Percentiles rank a stretch among this genome's conserved stretches.
phyloP scores from a whole-genome alignment of 2,113 vertebrate species.

The Siniperca chuatsi region DNA sequence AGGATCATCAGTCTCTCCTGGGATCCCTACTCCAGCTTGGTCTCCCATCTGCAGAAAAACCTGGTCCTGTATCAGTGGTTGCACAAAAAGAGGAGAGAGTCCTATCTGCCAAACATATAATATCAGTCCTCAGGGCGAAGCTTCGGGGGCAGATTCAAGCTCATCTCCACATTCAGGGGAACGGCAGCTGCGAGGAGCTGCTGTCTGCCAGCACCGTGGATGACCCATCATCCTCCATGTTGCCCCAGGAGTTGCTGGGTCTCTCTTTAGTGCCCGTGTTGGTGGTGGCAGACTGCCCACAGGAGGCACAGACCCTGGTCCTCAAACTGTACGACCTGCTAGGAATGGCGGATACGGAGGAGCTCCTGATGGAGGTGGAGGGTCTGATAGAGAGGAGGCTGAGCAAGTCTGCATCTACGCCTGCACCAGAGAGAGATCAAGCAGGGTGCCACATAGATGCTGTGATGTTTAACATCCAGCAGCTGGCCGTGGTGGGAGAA shows the following conservation, averaged over 20 bases:
- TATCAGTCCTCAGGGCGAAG: slow-evolving; percentile 58
- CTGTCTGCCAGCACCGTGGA: slow-evolving; percentile 75
- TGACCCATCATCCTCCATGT: slow-evolving; percentile 69
- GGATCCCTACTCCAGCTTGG: slow-evolving; percentile 32
- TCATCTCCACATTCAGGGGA: slow-evolving; percentile 60
- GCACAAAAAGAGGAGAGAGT: slow-evolving; percentile 35
- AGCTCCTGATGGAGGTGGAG: slow-evolving; percentile 81
- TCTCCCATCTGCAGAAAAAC: slow-evolving; percentile 13
- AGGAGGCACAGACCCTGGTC: slow-evolving; percentile 75
- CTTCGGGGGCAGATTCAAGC: slow-evolving; percentile 59
- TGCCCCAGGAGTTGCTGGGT: slow-evolving; percentile 83
- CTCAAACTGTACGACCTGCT: slow-evolving; percentile 76
- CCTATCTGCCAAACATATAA: slow-evolving; percentile 56
- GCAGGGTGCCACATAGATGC: slow-evolving; percentile 70
- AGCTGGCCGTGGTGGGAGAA: slow-evolving; percentile 54
- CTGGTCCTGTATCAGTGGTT: neutral
- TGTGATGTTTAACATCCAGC: slow-evolving; percentile 85
- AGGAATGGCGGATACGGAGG: slow-evolving; percentile 73
- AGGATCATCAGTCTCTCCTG: slow-evolving; percentile 8
- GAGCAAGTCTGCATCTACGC: slow-evolving; percentile 20
- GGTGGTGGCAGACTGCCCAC: slow-evolving; percentile 79
- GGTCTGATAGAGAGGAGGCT: slow-evolving; percentile 66
- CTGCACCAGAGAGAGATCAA: neutral
- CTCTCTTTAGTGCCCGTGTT: slow-evolving; percentile 86
- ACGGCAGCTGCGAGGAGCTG: slow-evolving; percentile 82